Evolutionary conservation across 2,797 vertebrate genomes (phyloP), one percentile per base, ranked within the genome.

Genomic region (Limosa lapponica): DNA sequence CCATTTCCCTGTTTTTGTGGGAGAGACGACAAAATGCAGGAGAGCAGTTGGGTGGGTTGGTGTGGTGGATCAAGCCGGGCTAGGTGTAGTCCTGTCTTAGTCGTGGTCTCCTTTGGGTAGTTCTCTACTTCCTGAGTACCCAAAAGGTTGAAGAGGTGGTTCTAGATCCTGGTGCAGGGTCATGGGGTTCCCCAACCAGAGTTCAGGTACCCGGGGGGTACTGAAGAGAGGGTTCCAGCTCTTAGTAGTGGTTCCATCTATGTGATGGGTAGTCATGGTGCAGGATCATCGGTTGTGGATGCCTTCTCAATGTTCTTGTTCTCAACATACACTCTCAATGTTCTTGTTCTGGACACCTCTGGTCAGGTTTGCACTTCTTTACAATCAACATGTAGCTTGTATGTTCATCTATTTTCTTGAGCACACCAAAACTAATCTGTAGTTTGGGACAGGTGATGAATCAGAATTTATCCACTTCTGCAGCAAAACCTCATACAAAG

Each of bases 201-300:
- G 7, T 48, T 73, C 30, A 28, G 34, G 32, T 61, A 28, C 11
- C 10, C 0, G 0, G 8, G 0, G 8, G 4, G 4, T 25, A 41
- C 24, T 51, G 32, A 62, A 75, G 14, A 75, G n/a, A 4, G n/a
- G 11, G 12, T 49, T 32, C 39, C 11, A 44, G 34, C 8, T 72
- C 32, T 36, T 48, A 34, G 16, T 2, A 67, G 28, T 67, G 27
- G 17, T 48, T 78, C 52, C 27, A 48, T n/a, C 27, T 24, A 44
- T 36, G 24, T 15, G 9, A 34, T 79, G 24, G 0, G 2, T 16
- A 28, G 39, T 24, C 25, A 18, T 27, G 24, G 27, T 58, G 20
- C 8, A 75, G 20, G 30, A 19, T 39, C 11, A 20, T 34, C 61
- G 4, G 10, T 20, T 73, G 49, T 61, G 19, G 20, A 37, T 2